Percentiles rank a stretch among this genome's conserved stretches.
phyloP scores from a whole-genome alignment of 2,888 invertebrate genomes.

The Lithophane semibrunnea region DNA sequence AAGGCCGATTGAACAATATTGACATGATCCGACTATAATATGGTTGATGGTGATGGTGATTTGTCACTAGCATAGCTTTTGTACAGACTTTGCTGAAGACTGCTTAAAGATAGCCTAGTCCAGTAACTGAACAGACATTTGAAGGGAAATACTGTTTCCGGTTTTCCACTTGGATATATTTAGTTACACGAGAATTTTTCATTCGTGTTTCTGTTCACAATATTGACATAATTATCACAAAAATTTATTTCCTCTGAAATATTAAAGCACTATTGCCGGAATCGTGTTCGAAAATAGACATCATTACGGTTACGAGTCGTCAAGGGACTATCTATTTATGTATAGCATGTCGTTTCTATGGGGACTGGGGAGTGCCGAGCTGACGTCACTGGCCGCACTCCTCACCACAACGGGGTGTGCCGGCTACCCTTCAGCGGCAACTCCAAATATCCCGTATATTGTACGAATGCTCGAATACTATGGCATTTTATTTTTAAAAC shows the following conservation, averaged over 20 bases:
- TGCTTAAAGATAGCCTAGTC: neutral
- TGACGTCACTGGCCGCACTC: conserved; percentile 80
- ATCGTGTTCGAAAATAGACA: conserved; percentile 63
- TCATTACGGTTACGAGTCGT: conserved; percentile 57
- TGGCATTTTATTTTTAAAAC: conserved; percentile 45
- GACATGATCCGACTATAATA: neutral
- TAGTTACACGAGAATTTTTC: neutral
- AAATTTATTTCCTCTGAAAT: conserved; percentile 24
- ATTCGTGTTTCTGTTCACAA: neutral
- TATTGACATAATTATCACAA: neutral
- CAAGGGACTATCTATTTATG: conserved; percentile 57
- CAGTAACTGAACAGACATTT: no score
- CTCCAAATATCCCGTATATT: conserved; percentile 56
- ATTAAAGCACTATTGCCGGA: conserved; percentile 39
- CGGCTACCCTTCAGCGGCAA: conserved; percentile 74
- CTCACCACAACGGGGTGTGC: conserved; percentile 80
- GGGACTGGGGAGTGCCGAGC: conserved; percentile 75
- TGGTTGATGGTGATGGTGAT: no score
- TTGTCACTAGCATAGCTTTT: neutral
- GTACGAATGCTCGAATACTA: conserved; percentile 31
- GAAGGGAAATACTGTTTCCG: neutral
- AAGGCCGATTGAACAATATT: neutral
- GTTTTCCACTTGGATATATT: neutral
- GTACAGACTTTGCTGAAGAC: neutral
- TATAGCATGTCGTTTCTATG: conserved; percentile 58